phyloP scores from a whole-genome alignment of 2,888 invertebrate species.

The Miltochrista miniata region DNA sequence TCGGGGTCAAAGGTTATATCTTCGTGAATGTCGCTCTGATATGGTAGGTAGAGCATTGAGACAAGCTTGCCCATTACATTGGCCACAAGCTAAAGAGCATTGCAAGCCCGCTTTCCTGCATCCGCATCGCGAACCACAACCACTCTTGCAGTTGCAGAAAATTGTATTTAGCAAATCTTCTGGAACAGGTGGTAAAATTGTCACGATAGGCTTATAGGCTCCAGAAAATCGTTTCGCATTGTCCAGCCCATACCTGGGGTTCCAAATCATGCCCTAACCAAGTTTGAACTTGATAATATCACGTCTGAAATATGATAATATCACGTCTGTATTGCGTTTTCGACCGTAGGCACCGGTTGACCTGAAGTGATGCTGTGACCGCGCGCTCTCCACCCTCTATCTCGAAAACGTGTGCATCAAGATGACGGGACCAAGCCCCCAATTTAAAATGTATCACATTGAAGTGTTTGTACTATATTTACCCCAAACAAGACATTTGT shows the following conservation, averaged over 20 bases:
- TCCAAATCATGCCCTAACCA: conserved; percentile 40
- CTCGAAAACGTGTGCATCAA: too few relatives aligned
- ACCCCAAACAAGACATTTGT: too few relatives aligned
- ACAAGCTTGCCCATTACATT: conserved; percentile 14
- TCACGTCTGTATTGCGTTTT: background rate
- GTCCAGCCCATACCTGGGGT: conserved; percentile 38
- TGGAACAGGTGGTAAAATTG: conserved; percentile 1
- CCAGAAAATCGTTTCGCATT: conserved; percentile 41
- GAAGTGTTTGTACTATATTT: too few relatives aligned
- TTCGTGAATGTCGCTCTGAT: conserved; percentile 11
- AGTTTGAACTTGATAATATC: conserved; percentile 29
- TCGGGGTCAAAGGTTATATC: conserved; percentile 20
- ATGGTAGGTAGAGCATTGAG: conserved; percentile 19
- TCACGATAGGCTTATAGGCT: conserved; percentile 44
- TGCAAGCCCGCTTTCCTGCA: conserved; percentile 29
- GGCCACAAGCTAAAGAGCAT: conserved; percentile 16
- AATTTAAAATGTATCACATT: too few relatives aligned
- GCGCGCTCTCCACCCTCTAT: background rate
- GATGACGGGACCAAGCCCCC: too few relatives aligned
- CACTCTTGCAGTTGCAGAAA: conserved; percentile 24
- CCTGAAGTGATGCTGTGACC: conserved; percentile 23
- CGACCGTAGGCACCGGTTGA: conserved; percentile 17
- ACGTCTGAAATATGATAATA: conserved; percentile 12
- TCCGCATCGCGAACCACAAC: conserved; percentile 15
- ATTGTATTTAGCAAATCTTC: conserved; percentile 30